Evolutionary conservation across 2,888 invertebrate genomes (phyloP), one percentile per base, ranked within the genome.

Genomic region (Mycalesis mineus): DNA sequence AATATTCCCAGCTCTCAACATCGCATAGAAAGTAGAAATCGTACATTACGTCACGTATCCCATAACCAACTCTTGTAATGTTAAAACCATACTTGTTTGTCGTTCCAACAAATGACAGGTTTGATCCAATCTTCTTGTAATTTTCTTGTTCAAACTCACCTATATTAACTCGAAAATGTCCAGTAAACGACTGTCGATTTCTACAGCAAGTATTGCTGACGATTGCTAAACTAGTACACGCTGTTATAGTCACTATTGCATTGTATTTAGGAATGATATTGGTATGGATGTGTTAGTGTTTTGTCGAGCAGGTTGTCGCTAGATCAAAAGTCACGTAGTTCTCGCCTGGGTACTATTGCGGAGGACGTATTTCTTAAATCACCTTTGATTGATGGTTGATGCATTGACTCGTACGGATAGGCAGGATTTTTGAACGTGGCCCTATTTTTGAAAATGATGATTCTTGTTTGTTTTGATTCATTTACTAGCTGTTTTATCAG

Each of bases 71-170:
- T 59, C 56, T 42, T 50, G 53, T 60, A 61, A 58, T 53, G 55
- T 53, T 49, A 48, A 56, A 58, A 53, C 53, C 42, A 45, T 55
- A 48, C 44, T 45, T 44, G 53, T 51, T 44, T 60, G 57, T 57
- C 60, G 55, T 62, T 44, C n/a, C 53, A 39, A 44, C 60, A 61
- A 63, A 63, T 65, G 57, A 65, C 59, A 56, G 57, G 57, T 39
- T 53, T 53, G 44, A 49, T 48, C 29, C 57, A 57, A 60, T 59
- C 49, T 57, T 59, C 50, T 47, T 50, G 57, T 60, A 59, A 81
- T 82, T 74, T 77, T 76, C 76, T 77, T 76, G 74, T 78, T 72
- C 75, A 76, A 79, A 78, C 77, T 75, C 65, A 67, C 71, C 57
- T 57, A 56, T 72, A 79, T 81, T 79, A 77, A 66, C 55, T 59